Percentiles rank a stretch among this genome's conserved stretches.
These are phyloP conservation scores for Puffinus mauretanicus DNA, from an alignment of 2,113 vertebrate species.

Conservation along the genomic window DNA sequence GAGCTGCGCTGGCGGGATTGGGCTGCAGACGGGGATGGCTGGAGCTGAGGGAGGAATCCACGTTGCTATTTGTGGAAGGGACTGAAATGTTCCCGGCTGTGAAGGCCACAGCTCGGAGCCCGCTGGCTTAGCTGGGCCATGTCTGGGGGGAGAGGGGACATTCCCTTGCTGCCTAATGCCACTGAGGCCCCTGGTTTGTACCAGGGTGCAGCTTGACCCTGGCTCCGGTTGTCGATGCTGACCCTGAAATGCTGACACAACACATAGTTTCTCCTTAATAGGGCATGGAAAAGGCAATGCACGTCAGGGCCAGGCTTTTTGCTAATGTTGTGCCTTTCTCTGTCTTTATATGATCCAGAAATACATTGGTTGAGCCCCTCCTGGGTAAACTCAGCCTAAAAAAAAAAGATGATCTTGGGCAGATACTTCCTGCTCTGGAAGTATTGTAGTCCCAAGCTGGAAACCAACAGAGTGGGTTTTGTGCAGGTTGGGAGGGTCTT, in stretches of 20 bases:
- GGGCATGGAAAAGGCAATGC: background rate
- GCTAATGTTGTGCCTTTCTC: background rate
- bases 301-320: background rate
- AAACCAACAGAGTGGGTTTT: background rate
- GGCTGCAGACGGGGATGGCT: background rate
- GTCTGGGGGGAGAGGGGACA: background rate
- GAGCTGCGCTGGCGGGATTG: background rate
- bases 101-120: background rate
- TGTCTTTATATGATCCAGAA: background rate
- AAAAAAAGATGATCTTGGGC: background rate
- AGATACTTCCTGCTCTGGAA: background rate
- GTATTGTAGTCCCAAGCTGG: background rate
- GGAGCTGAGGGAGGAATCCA: background rate
- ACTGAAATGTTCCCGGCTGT: background rate
- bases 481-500: background rate
- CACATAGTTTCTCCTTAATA: conserved; percentile 49
- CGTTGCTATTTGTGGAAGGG: background rate
- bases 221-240: background rate
- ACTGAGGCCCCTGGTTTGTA: background rate
- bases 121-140: background rate
- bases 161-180: background rate
- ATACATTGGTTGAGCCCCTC: background rate
- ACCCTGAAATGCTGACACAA: conserved; percentile 2
- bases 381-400: background rate
- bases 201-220: background rate